phyloP scores from a whole-genome alignment of 1,140 invertebrate species.

The Campodea augens region DNA sequence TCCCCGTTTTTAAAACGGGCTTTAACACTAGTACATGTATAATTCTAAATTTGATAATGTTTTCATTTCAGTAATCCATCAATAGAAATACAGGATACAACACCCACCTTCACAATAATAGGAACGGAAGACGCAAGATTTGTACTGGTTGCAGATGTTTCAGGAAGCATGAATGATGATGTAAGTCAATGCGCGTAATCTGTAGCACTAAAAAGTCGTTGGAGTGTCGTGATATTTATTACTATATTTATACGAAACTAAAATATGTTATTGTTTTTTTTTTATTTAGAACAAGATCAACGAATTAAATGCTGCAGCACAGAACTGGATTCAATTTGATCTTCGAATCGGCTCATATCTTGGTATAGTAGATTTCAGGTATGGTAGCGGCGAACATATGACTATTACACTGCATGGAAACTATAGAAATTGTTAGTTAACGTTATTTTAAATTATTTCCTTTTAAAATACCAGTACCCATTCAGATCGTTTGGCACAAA shows the following conservation, averaged over 20 bases:
- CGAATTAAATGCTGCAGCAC: constrained; percentile 11
- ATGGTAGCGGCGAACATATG: too few relatives aligned
- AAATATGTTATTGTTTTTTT: too few relatives aligned
- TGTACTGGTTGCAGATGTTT: constrained; percentile 13
- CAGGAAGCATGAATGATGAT: constrained; percentile 15
- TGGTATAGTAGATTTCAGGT: constrained; percentile 13
- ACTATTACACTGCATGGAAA: too few relatives aligned
- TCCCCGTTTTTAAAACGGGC: too few relatives aligned
- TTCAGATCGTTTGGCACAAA: too few relatives aligned
- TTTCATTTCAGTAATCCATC: constrained; percentile 6
- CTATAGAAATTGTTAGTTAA: too few relatives aligned
- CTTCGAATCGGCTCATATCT: constrained; percentile 11
- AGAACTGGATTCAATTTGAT: constrained; percentile 11
- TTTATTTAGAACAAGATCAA: constrained; percentile 10
- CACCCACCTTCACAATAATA: constrained; percentile 4
- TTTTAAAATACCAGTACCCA: too few relatives aligned
- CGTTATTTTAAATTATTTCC: too few relatives aligned
- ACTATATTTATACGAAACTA: too few relatives aligned
- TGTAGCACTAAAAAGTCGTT: background rate
- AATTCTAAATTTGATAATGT: too few relatives aligned
- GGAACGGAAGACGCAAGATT: constrained; percentile 7
- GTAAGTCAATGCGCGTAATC: constrained; percentile 1
- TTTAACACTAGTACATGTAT: too few relatives aligned
- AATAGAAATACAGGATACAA: background rate
- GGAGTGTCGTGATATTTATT: too few relatives aligned